Evolutionary conservation across 2,113 vertebrate species (phyloP), one percentile per base, ranked within the genome.

Genomic region (Melanerpes formicivorus): DNA sequence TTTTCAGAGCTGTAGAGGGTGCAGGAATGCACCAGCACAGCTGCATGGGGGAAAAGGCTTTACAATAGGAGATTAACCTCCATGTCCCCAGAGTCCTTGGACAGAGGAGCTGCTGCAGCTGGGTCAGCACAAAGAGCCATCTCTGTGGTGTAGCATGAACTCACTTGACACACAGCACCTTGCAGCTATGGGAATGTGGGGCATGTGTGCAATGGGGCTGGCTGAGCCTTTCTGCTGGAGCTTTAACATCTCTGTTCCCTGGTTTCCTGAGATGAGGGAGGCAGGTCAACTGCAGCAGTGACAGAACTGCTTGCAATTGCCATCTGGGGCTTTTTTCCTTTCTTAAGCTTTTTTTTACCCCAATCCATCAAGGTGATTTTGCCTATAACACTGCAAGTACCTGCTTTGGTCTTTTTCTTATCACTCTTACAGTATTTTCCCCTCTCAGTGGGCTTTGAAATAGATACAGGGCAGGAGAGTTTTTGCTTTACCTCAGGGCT

Each of bases 181-280:
- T 3, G n/a, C 26, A 23, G 48, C 63, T 3, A 1, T 1, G 1
- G 59, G 16, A 66, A 2, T 0, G 0, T 1, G 59, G 30, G n/a
- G 18, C 1, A 2, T 14, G 23, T 5, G 44, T n/a, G 40, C 4
- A 18, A 1, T 18, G 75, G 29, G 50, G 23, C 73, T 1, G 6
- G 48, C 48, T 10, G 26, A 54, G 54, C 44, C 58, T 48, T 62
- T 42, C 32, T 65, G 63, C 27, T 29, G 55, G 7, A 42, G n/a
- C 60, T 30, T 67, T 44, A 29, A 26, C 16, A 29, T 56, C 23
- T 27, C 60, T 6, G 0, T 29, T 37, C 27, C 52, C 32, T 3
- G 0, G 5, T 26, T 77, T 29, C 56, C 29, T 1, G 1, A 18
- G 30, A 18, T 0, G 1, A 10, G 40, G 29, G 52, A 26, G 1